Base-by-base conservation (phyloP, 2,888 invertebrate species). In the Tinea pellionella region DNA sequence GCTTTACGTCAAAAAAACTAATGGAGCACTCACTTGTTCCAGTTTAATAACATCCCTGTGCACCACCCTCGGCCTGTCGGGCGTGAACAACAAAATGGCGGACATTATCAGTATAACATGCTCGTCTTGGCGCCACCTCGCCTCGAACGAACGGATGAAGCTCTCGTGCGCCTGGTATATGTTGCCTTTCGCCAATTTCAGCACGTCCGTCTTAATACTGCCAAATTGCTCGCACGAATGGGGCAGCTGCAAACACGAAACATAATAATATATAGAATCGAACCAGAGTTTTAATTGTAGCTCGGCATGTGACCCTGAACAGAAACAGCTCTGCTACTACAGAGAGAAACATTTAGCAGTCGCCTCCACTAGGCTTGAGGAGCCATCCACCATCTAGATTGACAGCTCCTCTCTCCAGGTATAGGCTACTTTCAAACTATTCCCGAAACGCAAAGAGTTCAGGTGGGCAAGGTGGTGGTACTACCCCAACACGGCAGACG, bases 151-250 rank as follows among this genome's bases (percentile, higher is more conserved):
- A 64, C 93, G 90, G 60, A 96, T 92, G 78, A 96, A 97, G 61
- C 91, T 88, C 67, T 95, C 92, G 79, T 96, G 95, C 70, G 94
- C 95, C 64, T 93, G 92, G 79, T 97, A 97, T 63, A 96, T 90
- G 84, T 96, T 93, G 61, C 95, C 95, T 66, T 95, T 94, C 0
- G 96, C 96, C 68, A 95, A 91, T 75, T 98, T 98, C 60, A 99
- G 85, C 29, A 99, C 92, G 68, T 96, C 96, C 0, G 96, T 92
- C 65, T 95, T 94, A 61, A 98, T 93, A 68, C 92, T 92, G 53
- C 92, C 90, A 80, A 92, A 90, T 64, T 91, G 90, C 65, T 93
- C 92, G 68, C 93, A 92, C 65, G 91, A 91, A 75, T 94, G 94
- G 0, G 95, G 96, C 63, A 96, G 92, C 92, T 94, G 65, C n/a